Evolutionary conservation across 1,140 invertebrate species (phyloP), one percentile per base, ranked within the genome.

Genomic region (Euura saliciscinereae): DNA sequence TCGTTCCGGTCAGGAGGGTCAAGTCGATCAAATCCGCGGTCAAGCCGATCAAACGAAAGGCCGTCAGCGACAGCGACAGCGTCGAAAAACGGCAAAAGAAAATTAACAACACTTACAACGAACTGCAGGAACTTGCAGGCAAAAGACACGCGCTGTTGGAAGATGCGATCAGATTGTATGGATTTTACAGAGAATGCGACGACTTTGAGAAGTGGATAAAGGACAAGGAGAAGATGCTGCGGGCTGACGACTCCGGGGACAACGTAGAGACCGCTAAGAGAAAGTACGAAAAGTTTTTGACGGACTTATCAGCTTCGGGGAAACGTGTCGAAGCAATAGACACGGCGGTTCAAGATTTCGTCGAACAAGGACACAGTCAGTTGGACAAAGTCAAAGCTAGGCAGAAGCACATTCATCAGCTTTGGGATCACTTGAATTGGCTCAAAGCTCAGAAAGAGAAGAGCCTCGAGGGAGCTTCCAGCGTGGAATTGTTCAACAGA

Each of bases 171-270:
- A 91, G 95, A 75, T 88, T 99, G 13, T 99, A 97, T 85, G 94
- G 93, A 45, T 99, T 99, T 89, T 98, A 97, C 85, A 91, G 94
- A n/a, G 97, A 99, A 83, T 99, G 98, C 88, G 97, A 99, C 82
- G 97, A 98, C 84, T 98, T 99, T 85, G 97, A 99, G 86, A 93
- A 94, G 76, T 99, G 98, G 98, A 98, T 99, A 81, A 94, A 94
- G 79, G 97, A 99, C 72, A 99, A 98, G 83, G 96, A 98, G 85
- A 94, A 95, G 80, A 91, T 98, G 85, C 88, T 99, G 43, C 89
- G 93, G 65, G 90, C 93, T 8, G 95, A 97, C 72, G 97, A 98
- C 77, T 91, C 91, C 10, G 90, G 92, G 11, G 96, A 97, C 74
- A 96, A 94, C 79, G 96, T 99, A n/a, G 96, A 98, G 80, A 96